Evolutionary conservation across 2,888 invertebrate genomes (phyloP).

Genomic region (Patella pellucida): DNA sequence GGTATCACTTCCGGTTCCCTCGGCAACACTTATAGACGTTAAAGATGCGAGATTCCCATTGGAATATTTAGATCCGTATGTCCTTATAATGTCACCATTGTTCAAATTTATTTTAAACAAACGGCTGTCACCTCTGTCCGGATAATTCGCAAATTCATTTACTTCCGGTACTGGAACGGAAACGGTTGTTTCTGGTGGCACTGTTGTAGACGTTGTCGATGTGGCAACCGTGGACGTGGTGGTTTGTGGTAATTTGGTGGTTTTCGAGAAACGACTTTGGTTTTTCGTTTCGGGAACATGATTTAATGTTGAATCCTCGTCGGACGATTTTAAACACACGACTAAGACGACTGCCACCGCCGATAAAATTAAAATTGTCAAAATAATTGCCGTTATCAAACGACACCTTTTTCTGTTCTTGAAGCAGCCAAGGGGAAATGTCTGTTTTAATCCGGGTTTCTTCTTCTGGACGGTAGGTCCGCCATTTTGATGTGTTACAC

Average conservation of each 20-base stretch:
- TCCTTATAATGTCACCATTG: constrained; percentile 33
- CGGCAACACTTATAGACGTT: constrained; percentile 33
- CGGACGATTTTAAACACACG: background rate
- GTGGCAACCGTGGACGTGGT: background rate
- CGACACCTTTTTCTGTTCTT: background rate
- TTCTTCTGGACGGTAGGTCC: background rate
- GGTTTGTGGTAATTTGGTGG: no score
- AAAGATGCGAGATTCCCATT: constrained; percentile 35
- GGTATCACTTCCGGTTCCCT: constrained; percentile 20
- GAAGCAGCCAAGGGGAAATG: background rate
- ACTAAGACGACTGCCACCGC: background rate
- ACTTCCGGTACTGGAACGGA: background rate
- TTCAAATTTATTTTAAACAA: constrained; percentile 33
- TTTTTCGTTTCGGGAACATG: background rate
- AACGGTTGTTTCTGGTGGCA: background rate
- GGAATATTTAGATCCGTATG: constrained; percentile 35
- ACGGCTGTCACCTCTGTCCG: constrained; percentile 38
- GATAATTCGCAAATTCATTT: constrained; percentile 31
- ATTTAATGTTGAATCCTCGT: background rate
- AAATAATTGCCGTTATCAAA: background rate
- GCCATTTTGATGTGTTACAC: background rate
- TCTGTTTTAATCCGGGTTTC: background rate
- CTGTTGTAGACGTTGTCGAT: background rate
- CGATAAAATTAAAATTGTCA: background rate
- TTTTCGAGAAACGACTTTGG: background rate